Evolutionary conservation across 2,113 vertebrate genomes (phyloP), one percentile per base, ranked within the genome.

Genomic region (Pholis gunnellus): DNA sequence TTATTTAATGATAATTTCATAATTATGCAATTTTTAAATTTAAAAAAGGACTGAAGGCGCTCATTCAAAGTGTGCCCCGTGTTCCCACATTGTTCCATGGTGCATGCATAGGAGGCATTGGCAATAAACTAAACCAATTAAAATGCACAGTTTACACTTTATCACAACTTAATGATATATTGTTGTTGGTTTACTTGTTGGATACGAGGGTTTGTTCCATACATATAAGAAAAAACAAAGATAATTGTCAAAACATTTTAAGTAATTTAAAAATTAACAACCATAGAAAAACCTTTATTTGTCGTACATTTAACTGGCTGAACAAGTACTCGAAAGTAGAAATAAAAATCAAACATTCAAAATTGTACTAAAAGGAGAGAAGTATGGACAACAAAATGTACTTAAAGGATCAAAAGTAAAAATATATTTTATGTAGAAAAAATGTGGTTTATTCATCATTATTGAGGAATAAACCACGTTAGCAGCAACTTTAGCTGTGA

Each of bases 1-100:
- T 79, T 14, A 79, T 84, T 56, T 64, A 1, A 74, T 79, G 46
- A 73, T 54, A 63, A 46, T 63, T 73, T 63, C 20, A 46, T 75
- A 50, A 75, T 71, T 50, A 59, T 31, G 22, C 64, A 69, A 64
- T 27, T 67, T 72, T 52, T 9, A 27, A 46, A 54, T 79, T 65
- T 15, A 11, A 75, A 70, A 22, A 50, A 57, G 64, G 70, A 70
- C 40, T 69, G 22, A 34, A 67, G 60, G 75, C 42, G 8, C n/a
- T 75, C 9, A 38, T 64, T 74, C 7, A 46, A 69, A 84, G 44
- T 65, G 29, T 42, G 50, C 25, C 74, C 54, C 0, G 1, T 69
- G 18, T 70, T 59, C 48, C 11, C 22, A 69, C 36, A 63, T 3
- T 57, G 82, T 38, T 74, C 25, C 11, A 34, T 56, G n/a, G 18